Base-by-base conservation (phyloP, 2,888 invertebrate genomes). In the Drosophila borealis region DNA sequence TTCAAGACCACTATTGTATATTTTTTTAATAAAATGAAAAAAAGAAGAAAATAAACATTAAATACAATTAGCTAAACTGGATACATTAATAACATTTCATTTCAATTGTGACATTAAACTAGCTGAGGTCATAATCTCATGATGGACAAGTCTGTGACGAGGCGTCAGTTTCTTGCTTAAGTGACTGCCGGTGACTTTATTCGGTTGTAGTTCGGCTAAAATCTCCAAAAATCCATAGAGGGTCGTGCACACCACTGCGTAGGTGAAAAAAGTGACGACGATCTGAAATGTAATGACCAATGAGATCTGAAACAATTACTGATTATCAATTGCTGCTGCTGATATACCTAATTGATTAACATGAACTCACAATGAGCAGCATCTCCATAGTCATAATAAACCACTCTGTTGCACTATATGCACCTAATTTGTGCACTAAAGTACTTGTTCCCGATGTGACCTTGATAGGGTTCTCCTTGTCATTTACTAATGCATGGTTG, bases 281-380 rank as follows among this genome's bases (percentile, higher is more conserved):
- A 88, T 78, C 91, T 91, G 90, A 62, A 90, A 83, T 50, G 86
- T 50, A 71, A 91, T 76, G 54, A 88, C 70, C 73, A 80, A 61
- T 62, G 65, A 67, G 69, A 90, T 74, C 86, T 90, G 78, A 65
- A 74, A 78, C 50, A 72, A 68, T 66, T 53, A 39, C 17, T 41
- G 54, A 62, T 65, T 67, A 78, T 59, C 44, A 50, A 66, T 57
- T 54, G 50, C 36, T 41, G 50, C 34, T 36, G n/a, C 36, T 39
- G 4, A 17, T 51, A 36, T 65, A 73, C 73, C 64, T 61, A 65
- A 55, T 53, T 4, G 11, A 49, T 57, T n/a, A 56, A 46, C 4
- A 49, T 63, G 29, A 76, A 85, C 85, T 88, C 70, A 85, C 85
- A 67, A 78, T 65, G 36, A 61, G 36, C 25, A 75, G 10, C 33